phyloP scores from a whole-genome alignment of 2,888 invertebrate genomes.

The Gortyna flavago region DNA sequence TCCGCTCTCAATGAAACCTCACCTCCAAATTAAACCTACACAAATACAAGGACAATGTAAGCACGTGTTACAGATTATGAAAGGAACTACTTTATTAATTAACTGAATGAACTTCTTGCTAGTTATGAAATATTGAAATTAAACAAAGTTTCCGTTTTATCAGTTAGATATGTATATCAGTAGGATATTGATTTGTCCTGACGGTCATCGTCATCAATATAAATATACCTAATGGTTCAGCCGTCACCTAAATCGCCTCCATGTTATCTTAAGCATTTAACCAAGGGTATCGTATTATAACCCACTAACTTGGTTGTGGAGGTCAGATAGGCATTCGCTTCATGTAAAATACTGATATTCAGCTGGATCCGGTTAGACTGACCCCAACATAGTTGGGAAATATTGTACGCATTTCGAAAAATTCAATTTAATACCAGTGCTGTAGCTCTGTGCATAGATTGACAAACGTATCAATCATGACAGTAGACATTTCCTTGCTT shows the following conservation, averaged over 20 bases:
- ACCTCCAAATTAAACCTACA: constrained; percentile 19
- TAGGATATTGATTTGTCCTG: not conserved
- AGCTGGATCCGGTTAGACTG: too few relatives aligned
- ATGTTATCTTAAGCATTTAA: not conserved
- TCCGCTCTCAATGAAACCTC: constrained; percentile 27
- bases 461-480: not conserved
- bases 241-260: not conserved
- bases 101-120: constrained; percentile 10
- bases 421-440: not conserved
- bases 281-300: too few relatives aligned
- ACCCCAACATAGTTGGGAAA: too few relatives aligned
- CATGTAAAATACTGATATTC: too few relatives aligned
- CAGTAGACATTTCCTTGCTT: not conserved
- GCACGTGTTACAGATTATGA: constrained; percentile 44
- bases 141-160: not conserved
- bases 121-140: constrained; percentile 12
- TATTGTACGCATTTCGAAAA: not conserved
- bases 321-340: too few relatives aligned
- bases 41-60: constrained; percentile 37
- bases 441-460: not conserved
- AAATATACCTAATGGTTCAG: too few relatives aligned
- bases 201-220: not conserved
- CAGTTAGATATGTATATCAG: too few relatives aligned
- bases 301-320: too few relatives aligned
- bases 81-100: constrained; percentile 30